A percentile compares a stretch with the other conserved stretches of the same genome.
Evolutionary conservation across 2,797 vertebrate genomes (phyloP).

Genomic region (Phataginus tetradactyla): DNA sequence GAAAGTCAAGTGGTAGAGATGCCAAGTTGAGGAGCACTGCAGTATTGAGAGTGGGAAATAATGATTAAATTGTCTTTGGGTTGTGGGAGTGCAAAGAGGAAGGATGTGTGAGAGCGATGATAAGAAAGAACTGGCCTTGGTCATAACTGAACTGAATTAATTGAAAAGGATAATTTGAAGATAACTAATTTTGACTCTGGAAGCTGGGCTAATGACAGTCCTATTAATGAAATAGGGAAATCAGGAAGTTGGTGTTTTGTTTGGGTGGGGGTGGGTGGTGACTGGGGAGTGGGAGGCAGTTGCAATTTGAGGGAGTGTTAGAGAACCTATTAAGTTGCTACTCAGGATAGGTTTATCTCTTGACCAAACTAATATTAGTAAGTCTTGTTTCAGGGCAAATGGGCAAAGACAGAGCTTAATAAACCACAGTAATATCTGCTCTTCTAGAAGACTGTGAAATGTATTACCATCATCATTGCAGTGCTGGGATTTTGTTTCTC

Average conservation of each 20-base stretch:
- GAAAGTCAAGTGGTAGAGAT: background rate
- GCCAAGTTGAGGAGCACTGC: background rate
- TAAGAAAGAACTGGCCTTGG: background rate
- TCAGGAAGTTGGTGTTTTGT: background rate
- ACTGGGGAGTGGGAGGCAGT: background rate
- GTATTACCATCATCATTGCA: slow-evolving; percentile 51
- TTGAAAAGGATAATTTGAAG: background rate
- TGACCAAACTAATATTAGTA: slow-evolving; percentile 27
- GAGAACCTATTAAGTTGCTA: background rate
- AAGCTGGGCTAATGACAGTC: background rate
- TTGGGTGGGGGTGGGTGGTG: too few relatives aligned
- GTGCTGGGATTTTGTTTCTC: slow-evolving; percentile 60
- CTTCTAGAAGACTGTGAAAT: slow-evolving; percentile 68
- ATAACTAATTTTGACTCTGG: background rate
- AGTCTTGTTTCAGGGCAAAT: slow-evolving; percentile 8
- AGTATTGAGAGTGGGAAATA: background rate
- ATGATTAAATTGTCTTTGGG: background rate
- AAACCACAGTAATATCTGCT: slow-evolving; percentile 44
- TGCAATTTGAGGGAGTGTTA: background rate
- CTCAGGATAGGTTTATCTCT: slow-evolving; percentile 64
- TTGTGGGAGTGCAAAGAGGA: background rate
- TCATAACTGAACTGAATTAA: background rate
- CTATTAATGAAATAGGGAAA: background rate
- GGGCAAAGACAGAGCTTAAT: slow-evolving; percentile 46
- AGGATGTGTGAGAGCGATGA: background rate